A percentile compares a stretch with the other conserved stretches of the same genome.
Evolutionary conservation across 2,888 invertebrate species (phyloP).

Genomic region (Craniophora ligustri): DNA sequence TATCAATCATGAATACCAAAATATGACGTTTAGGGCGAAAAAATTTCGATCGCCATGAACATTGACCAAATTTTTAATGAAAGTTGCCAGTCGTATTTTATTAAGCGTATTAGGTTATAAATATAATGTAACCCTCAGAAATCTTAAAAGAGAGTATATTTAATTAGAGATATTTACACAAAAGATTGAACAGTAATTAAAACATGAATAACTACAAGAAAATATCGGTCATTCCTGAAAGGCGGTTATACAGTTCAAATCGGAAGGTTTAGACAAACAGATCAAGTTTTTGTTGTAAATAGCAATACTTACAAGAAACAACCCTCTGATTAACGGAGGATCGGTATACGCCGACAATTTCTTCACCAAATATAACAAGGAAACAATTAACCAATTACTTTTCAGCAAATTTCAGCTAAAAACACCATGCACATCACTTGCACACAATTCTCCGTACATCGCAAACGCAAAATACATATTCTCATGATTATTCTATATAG

Average conservation of each 20-base stretch:
- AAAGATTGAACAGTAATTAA: neutral
- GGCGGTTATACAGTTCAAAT: conserved; percentile 50
- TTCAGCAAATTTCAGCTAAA: conserved; percentile 24
- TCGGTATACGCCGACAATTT: conserved; percentile 33
- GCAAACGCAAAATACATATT: too few relatives aligned
- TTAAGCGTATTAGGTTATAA: conserved; percentile 15
- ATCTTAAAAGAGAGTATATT: neutral
- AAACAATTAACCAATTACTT: conserved; percentile 30
- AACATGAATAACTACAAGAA: neutral
- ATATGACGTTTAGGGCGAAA: conserved; percentile 35
- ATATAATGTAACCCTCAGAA: neutral
- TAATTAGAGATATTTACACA: neutral
- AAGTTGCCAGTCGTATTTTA: neutral
- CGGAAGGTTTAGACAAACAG: conserved; percentile 34
- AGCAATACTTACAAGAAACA: conserved; percentile 38
- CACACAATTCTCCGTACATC: too few relatives aligned
- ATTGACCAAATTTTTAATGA: neutral
- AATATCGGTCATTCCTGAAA: conserved; percentile 18
- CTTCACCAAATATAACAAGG: conserved; percentile 7
- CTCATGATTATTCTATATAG: too few relatives aligned
- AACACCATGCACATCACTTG: conserved; percentile 45
- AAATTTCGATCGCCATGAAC: conserved; percentile 22
- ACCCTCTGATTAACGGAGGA: conserved; percentile 8
- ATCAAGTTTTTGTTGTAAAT: conserved; percentile 11
- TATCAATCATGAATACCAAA: conserved; percentile 15